phyloP scores from a whole-genome alignment of 37 sponge, comb jelly and placozoan genomes.

The Halichondria panicea region DNA sequence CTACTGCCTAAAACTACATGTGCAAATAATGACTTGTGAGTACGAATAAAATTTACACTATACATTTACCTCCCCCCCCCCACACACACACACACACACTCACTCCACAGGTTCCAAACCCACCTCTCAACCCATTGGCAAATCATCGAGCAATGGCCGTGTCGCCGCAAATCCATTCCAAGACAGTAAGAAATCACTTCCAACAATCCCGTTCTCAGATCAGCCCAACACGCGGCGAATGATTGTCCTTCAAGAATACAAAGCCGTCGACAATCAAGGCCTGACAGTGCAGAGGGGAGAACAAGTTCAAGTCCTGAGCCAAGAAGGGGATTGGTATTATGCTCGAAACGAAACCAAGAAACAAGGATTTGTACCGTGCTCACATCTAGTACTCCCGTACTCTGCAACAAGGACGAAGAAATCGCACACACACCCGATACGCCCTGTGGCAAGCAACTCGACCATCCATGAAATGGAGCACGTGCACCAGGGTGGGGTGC shows the following conservation, averaged over 20 bases:
- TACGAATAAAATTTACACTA: no score
- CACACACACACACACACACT: constrained; percentile 2
- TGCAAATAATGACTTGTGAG: no score
- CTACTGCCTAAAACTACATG: no score
- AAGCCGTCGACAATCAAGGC: constrained; percentile 26
- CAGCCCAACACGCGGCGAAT: constrained; percentile 41
- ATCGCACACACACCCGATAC: background rate
- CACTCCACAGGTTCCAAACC: constrained; percentile 27
- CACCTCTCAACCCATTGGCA: background rate
- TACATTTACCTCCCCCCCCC: no score
- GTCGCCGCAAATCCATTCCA: constrained; percentile 3
- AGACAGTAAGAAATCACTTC: background rate
- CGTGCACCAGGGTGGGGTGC: background rate
- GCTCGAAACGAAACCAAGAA: constrained; percentile 59
- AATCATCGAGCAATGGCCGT: background rate
- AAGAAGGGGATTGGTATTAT: constrained; percentile 54
- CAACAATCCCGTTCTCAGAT: constrained; percentile 20
- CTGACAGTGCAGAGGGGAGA: constrained; percentile 68
- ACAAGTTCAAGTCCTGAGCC: constrained; percentile 54
- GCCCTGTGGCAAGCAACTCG: constrained; percentile 37
- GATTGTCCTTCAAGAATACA: constrained; percentile 56
- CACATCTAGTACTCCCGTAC: constrained; percentile 50
- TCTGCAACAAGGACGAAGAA: constrained; percentile 8
- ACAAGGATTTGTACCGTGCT: constrained; percentile 63
- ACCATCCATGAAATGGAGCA: background rate